Evolutionary conservation across 2,113 vertebrate species (phyloP).

Genomic region (Salvelinus fontinalis): DNA sequence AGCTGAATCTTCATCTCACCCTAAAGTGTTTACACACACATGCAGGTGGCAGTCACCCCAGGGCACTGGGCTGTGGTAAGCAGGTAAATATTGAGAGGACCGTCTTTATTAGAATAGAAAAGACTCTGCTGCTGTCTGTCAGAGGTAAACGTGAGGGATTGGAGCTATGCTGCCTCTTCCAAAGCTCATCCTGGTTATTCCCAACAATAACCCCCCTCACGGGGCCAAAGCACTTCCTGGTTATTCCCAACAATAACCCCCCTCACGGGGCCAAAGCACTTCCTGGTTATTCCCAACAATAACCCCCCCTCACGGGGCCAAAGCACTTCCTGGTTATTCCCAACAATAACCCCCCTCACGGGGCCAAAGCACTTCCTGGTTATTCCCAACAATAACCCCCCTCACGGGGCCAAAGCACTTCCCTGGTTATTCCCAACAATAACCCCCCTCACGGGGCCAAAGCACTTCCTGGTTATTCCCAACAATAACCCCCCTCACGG

Average conservation of each 20-base stretch:
- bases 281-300: too few species aligned
- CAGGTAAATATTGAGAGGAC: slow-evolving; percentile 70
- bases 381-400: too few species aligned
- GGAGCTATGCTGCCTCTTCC: slow-evolving; percentile 22
- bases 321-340: too few species aligned
- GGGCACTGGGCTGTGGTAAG: slow-evolving; percentile 70
- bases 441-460: too few species aligned
- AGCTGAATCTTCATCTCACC: slow-evolving; percentile 62
- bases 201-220: slow-evolving; percentile 3
- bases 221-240: neutral
- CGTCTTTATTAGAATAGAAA: slow-evolving; percentile 67
- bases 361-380: too few species aligned
- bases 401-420: too few species aligned
- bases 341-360: too few species aligned
- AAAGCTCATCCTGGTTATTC: slow-evolving; percentile 18
- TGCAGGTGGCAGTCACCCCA: slow-evolving; percentile 59
- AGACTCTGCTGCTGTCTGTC: slow-evolving; percentile 51
- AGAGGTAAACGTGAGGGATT: slow-evolving; percentile 48
- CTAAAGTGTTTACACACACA: slow-evolving; percentile 1
- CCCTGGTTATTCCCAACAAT: too few species aligned
- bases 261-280: neutral
- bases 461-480: too few species aligned
- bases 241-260: slow-evolving; percentile 20
- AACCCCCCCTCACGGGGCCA: too few species aligned
- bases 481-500: too few species aligned